Conservation (phyloP, 2,113 vertebrate genomes). For the Baryphthengus martii region DNA sequence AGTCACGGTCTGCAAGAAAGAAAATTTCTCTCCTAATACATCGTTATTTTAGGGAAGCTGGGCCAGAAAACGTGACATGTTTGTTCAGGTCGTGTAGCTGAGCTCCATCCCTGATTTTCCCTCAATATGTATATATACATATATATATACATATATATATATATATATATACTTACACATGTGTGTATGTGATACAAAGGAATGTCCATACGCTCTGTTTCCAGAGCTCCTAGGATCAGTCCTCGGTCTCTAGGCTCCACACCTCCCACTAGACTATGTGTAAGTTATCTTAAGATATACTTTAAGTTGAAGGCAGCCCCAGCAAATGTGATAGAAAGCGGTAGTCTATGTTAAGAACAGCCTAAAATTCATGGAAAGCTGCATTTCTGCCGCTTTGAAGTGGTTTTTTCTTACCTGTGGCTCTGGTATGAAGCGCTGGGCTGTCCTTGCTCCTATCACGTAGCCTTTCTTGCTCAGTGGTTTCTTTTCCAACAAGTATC, state of each 20-base stretch:
- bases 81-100: neutral
- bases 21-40: neutral
- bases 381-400: neutral
- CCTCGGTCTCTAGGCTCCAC: neutral
- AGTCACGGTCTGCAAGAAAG: conserved; percentile 60
- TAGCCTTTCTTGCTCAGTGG: conserved; percentile 83
- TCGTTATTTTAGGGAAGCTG: neutral
- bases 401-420: conserved; percentile 62
- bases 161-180: neutral
- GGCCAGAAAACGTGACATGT: neutral
- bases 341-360: neutral
- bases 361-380: neutral
- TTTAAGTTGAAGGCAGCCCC: neutral
- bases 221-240: neutral
- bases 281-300: neutral
- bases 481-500: conserved; percentile 57
- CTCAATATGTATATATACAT: neutral
- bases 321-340: neutral
- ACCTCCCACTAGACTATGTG: neutral
- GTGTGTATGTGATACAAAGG: neutral
- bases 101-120: neutral
- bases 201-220: neutral
- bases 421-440: conserved; percentile 62
- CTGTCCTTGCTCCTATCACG: conserved; percentile 79
- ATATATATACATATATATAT: too few species aligned